Conservation (phyloP, 2,113 vertebrate genomes). For the Hassar affinis region DNA sequence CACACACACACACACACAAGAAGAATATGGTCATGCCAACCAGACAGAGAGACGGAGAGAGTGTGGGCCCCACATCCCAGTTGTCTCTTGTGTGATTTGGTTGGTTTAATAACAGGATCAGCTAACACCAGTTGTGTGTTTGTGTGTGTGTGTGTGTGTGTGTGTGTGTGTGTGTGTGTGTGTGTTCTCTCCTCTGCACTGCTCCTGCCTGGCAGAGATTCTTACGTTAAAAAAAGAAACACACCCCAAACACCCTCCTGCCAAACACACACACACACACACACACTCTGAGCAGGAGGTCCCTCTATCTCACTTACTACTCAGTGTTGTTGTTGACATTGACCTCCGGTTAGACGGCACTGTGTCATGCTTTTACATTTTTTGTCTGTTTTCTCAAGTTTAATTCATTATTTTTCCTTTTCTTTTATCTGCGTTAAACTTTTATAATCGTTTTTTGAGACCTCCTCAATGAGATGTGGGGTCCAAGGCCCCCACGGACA, state of each 20-base stretch:
- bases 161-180: too few species aligned
- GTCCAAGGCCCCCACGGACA: conserved; percentile 63
- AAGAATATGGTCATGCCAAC: not conserved
- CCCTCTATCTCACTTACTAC: conserved; percentile 45
- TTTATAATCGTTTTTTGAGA: not conserved
- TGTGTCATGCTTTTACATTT: not conserved
- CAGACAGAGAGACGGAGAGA: conserved; percentile 11
- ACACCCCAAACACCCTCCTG: conserved; percentile 10
- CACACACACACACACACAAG: not conserved
- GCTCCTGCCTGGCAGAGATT: conserved; percentile 71
- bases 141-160: conserved; percentile 68
- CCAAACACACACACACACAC: not conserved
- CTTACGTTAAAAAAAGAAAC: conserved; percentile 81
- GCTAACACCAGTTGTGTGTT: conserved; percentile 72
- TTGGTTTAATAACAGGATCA: conserved; percentile 58
- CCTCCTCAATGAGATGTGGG: conserved; percentile 66
- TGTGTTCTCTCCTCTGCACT: conserved; percentile 51
- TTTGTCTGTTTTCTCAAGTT: not conserved
- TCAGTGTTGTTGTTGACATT: conserved; percentile 30
- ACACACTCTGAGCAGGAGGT: conserved; percentile 24
- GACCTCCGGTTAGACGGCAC: conserved; percentile 28
- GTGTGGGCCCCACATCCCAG: not conserved
- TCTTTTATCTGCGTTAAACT: conserved; percentile 11
- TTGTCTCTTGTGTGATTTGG: conserved; percentile 36
- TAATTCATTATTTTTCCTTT: not conserved